A percentile compares a stretch with the other conserved stretches of the same genome.
Conservation (phyloP, 2,797 vertebrate species). For the Myripristis jacobus region DNA sequence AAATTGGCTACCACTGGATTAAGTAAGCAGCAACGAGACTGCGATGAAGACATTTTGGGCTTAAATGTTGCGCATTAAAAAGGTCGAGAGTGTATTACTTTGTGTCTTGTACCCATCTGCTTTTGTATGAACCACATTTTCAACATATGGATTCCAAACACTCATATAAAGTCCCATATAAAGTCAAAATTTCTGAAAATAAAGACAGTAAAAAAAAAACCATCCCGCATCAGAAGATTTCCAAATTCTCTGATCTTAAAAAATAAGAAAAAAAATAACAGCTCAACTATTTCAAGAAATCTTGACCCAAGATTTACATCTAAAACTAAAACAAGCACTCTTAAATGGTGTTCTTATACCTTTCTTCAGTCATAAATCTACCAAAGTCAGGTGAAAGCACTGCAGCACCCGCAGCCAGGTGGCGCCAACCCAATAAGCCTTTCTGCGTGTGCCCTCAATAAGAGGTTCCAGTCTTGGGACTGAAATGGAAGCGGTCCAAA, state of each 20-base stretch:
- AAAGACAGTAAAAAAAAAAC: neutral
- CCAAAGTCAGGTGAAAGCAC: neutral
- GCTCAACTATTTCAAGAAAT: neutral
- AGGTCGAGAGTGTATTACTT: too few relatives aligned
- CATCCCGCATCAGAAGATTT: neutral
- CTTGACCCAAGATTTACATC: neutral
- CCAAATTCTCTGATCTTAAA: neutral
- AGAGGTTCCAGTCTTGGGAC: neutral
- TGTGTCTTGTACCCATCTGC: too few relatives aligned
- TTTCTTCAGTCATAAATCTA: neutral
- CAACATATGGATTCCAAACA: too few relatives aligned
- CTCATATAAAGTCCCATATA: neutral
- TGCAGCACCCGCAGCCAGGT: slow-evolving; percentile 43
- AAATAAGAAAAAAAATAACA: neutral
- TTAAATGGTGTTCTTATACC: neutral
- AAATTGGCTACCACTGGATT: too few relatives aligned
- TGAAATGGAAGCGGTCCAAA: neutral
- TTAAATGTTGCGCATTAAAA: too few relatives aligned
- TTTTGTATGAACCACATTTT: too few relatives aligned
- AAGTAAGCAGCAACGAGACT: too few relatives aligned
- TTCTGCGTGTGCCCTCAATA: neutral
- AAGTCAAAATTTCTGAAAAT: neutral
- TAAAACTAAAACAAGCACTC: neutral
- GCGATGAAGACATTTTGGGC: too few relatives aligned
- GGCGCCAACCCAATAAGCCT: slow-evolving; percentile 16